phyloP scores from a whole-genome alignment of 1,140 invertebrate species.

The Trichonephila clavata region DNA sequence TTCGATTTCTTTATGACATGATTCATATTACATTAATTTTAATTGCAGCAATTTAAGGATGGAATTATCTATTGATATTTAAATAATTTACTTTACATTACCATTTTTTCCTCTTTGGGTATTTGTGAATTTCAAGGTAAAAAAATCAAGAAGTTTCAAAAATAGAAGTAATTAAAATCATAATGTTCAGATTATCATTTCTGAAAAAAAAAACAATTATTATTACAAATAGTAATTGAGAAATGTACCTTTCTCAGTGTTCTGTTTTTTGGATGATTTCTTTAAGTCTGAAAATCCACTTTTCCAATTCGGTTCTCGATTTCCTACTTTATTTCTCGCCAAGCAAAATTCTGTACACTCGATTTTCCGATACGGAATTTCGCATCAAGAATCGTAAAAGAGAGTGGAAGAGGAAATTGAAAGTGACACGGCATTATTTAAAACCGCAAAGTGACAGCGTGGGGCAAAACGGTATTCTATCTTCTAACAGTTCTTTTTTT shows the following conservation, averaged over 20 bases:
- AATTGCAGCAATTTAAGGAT: too few species aligned
- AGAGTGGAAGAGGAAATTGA: slow-evolving; percentile 31
- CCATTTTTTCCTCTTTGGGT: too few species aligned
- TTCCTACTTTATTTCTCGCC: slow-evolving; percentile 2
- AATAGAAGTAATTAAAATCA: too few species aligned
- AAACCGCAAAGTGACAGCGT: slow-evolving; percentile 58
- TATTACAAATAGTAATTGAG: background rate
- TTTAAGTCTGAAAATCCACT: slow-evolving; percentile 29
- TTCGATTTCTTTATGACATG: too few species aligned
- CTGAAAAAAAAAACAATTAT: background rate
- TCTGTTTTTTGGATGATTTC: background rate
- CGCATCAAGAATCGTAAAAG: slow-evolving; percentile 9
- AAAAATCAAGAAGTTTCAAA: too few species aligned
- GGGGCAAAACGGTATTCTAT: slow-evolving; percentile 7
- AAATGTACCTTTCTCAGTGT: background rate
- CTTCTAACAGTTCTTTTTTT: too few species aligned
- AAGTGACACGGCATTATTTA: slow-evolving; percentile 64
- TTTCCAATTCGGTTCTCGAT: background rate
- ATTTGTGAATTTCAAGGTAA: too few species aligned
- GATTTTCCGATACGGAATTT: slow-evolving; percentile 59
- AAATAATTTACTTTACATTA: too few species aligned
- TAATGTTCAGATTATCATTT: background rate
- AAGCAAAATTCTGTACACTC: background rate
- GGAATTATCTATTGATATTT: too few species aligned
- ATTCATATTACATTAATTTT: too few species aligned